Evolutionary conservation across 2,797 vertebrate species (phyloP).

Genomic region (Cossypha heuglini): DNA sequence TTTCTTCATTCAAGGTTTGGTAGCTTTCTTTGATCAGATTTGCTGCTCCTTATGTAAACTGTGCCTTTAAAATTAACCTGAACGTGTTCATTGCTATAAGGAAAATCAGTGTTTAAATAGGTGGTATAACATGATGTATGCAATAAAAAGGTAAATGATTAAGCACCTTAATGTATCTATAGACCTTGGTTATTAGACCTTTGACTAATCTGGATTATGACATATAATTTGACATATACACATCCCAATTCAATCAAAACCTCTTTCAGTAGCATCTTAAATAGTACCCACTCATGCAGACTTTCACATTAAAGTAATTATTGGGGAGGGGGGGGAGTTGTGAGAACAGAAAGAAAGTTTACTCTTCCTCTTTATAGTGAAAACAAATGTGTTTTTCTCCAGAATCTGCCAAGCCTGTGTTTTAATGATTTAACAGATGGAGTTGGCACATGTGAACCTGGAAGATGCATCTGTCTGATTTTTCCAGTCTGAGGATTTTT

Average conservation of each 20-base stretch:
- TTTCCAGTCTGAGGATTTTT: conserved; percentile 75
- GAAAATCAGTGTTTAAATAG: not conserved
- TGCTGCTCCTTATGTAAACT: not conserved
- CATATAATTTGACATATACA: not conserved
- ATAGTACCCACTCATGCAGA: not conserved
- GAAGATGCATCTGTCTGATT: conserved; percentile 77
- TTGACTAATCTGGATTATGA: not conserved
- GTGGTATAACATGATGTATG: not conserved
- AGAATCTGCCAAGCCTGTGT: conserved; percentile 70
- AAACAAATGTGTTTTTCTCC: conserved; percentile 76
- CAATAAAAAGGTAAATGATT: not conserved
- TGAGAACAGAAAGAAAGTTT: conserved; percentile 60
- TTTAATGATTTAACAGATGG: conserved; percentile 78
- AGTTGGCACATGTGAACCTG: conserved; percentile 74
- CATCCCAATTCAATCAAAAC: not conserved
- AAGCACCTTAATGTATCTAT: not conserved
- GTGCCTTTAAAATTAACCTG: not conserved
- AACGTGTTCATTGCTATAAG: not conserved
- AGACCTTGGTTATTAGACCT: not conserved
- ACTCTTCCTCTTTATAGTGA: conserved; percentile 72
- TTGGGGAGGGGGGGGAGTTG: not conserved
- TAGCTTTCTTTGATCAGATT: not conserved
- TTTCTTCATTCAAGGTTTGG: not conserved
- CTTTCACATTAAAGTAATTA: conserved; percentile 37
- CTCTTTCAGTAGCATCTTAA: not conserved